Conservation (phyloP, 2,888 invertebrate genomes). For the Ephialtes manifestator region DNA sequence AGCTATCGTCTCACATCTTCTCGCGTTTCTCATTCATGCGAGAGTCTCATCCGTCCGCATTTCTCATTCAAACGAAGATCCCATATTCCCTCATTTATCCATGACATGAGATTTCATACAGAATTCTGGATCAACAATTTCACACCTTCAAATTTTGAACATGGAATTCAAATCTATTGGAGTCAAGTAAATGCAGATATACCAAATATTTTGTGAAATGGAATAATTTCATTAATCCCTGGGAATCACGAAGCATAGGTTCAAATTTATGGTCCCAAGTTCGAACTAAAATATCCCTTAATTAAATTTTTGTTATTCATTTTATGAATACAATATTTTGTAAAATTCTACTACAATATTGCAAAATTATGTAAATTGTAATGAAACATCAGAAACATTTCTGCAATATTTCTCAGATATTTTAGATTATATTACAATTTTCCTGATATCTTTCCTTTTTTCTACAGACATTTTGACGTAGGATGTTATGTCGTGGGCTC, state of each 20-base stretch:
- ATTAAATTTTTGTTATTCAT: too few species aligned
- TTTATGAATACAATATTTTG: too few species aligned
- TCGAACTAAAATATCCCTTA: too few species aligned
- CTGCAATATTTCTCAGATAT: too few species aligned
- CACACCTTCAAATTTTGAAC: background rate
- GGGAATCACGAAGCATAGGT: too few species aligned
- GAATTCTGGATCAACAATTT: background rate
- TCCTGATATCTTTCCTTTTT: too few species aligned
- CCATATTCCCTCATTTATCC: background rate
- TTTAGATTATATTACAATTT: too few species aligned
- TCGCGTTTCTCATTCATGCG: slow-evolving; percentile 12
- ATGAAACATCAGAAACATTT: too few species aligned
- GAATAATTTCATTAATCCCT: background rate
- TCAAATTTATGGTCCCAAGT: too few species aligned
- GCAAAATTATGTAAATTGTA: too few species aligned
- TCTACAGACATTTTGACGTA: too few species aligned
- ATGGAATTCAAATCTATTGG: background rate
- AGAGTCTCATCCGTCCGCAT: slow-evolving; percentile 2
- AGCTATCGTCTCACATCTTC: slow-evolving; percentile 5
- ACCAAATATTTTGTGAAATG: background rate
- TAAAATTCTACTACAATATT: too few species aligned
- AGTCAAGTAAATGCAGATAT: background rate
- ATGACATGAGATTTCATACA: background rate
- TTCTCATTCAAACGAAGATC: slow-evolving; percentile 1
- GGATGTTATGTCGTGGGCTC: background rate